A percentile compares a stretch with the other conserved stretches of the same genome.
These are phyloP conservation scores for Corvus cornix DNA, from an alignment of 2,113 vertebrate species.

Conservation along the genomic window DNA sequence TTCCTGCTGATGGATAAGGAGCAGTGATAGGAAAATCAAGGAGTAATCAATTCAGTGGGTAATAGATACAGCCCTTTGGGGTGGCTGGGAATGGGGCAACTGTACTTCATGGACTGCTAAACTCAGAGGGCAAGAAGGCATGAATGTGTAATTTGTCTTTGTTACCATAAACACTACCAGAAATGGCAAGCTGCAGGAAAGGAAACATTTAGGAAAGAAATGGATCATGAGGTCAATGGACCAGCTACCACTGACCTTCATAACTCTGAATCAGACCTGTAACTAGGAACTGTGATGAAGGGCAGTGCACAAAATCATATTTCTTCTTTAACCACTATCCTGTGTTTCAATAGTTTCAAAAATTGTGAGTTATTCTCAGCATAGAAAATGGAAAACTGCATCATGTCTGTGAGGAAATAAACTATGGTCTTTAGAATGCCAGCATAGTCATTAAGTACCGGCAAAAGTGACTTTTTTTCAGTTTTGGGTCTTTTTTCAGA, in stretches of 20 bases:
- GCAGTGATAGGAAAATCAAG: neutral
- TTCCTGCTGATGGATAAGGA: neutral
- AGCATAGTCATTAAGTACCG: neutral
- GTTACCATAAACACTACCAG: neutral
- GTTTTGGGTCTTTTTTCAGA: neutral
- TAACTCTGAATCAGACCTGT: neutral
- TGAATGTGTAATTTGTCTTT: neutral
- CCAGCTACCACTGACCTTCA: neutral
- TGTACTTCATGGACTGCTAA: neutral
- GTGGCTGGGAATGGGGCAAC: neutral
- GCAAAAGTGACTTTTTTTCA: neutral
- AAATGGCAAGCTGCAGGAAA: neutral
- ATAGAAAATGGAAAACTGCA: neutral
- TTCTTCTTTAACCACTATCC: neutral
- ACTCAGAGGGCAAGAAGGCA: neutral
- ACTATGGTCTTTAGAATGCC: neutral
- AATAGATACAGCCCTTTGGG: neutral
- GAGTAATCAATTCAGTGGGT: neutral
- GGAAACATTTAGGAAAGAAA: neutral
- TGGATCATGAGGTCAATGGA: neutral
- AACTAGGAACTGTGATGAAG: neutral
- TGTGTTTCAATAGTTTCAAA: neutral
- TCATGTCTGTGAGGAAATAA: neutral
- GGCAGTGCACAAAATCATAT: neutral
- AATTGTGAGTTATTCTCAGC: neutral